Percentiles rank a stretch among this genome's conserved stretches.
phyloP scores from a whole-genome alignment of 2,113 vertebrate genomes.

The Dinomys branickii region DNA sequence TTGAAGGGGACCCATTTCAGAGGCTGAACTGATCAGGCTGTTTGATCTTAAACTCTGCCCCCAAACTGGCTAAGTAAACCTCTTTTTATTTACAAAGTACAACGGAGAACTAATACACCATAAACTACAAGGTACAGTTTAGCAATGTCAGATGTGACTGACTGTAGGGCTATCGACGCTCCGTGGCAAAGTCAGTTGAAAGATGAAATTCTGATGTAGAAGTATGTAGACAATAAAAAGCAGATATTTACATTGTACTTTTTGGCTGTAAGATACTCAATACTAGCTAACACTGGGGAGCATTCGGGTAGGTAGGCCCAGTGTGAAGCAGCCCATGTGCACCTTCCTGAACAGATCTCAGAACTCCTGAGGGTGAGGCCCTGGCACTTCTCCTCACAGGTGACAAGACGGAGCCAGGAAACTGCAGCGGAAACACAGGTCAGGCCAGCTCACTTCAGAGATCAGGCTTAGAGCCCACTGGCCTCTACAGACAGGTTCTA shows the following conservation, averaged over 20 bases:
- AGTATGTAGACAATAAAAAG: background rate
- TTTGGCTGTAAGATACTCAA: background rate
- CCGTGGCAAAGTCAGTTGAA: background rate
- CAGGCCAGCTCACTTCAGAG: background rate
- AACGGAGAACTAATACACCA: background rate
- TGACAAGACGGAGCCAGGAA: background rate
- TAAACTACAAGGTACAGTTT: background rate
- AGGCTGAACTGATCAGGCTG: background rate
- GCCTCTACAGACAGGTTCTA: background rate
- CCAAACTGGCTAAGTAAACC: background rate
- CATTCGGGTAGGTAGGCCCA: rapidly evolving
- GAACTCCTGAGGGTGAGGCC: too few species aligned
- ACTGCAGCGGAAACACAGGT: background rate
- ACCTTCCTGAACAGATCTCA: background rate
- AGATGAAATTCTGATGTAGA: background rate
- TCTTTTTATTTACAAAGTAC: background rate
- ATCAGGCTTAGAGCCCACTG: background rate
- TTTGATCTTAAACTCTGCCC: background rate
- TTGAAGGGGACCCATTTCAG: background rate
- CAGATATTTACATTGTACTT: background rate
- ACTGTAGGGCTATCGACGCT: background rate
- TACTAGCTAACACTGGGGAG: background rate
- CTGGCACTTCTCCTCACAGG: background rate
- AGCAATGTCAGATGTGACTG: background rate
- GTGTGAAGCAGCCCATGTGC: background rate